Conservation (phyloP, 2,113 vertebrate genomes). For the Echinops telfairi region DNA sequence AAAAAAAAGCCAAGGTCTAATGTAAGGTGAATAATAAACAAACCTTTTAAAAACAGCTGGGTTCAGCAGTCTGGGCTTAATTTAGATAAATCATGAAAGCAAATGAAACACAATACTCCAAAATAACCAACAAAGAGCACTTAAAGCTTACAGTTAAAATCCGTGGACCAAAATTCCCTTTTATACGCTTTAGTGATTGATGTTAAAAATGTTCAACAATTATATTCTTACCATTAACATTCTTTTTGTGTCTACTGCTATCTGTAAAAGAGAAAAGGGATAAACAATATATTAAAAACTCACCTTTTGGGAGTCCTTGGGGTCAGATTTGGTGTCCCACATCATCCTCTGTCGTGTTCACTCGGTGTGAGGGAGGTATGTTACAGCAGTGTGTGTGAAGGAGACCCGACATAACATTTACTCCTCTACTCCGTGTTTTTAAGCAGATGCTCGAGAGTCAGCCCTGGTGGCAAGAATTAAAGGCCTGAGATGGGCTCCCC, state of each 20-base stretch:
- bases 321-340: background rate
- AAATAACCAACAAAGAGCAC: background rate
- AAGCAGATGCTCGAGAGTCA: background rate
- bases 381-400: background rate
- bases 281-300: background rate
- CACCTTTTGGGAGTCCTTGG: background rate
- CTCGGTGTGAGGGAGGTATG: background rate
- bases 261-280: background rate
- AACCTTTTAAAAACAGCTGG: slow-evolving; percentile 38
- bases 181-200: background rate
- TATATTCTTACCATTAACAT: background rate
- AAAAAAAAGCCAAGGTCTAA: slow-evolving; percentile 42
- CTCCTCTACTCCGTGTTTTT: background rate
- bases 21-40: slow-evolving; percentile 50
- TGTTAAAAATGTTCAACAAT: background rate
- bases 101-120: background rate
- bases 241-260: background rate
- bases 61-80: background rate
- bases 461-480: background rate
- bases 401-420: background rate
- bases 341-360: background rate
- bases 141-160: background rate
- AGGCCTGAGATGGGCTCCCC: background rate
- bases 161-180: background rate
- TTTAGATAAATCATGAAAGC: slow-evolving; percentile 50